Evolutionary conservation across 2,113 vertebrate genomes (phyloP), one percentile per base, ranked within the genome.

Genomic region (Anarrhichthys ocellatus): DNA sequence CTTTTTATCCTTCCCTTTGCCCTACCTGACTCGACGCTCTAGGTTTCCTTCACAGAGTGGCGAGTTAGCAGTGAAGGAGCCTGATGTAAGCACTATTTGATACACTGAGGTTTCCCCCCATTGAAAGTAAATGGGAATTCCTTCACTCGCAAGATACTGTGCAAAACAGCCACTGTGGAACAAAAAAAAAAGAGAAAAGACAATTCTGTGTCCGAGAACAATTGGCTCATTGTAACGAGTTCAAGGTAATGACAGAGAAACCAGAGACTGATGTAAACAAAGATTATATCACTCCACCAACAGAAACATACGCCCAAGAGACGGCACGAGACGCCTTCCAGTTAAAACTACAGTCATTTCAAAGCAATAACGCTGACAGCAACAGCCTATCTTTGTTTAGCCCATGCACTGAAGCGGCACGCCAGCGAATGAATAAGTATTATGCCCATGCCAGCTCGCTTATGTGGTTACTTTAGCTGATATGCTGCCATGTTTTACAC

Each of bases 61-160:
- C 83, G 91, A 92, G 90, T 90, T 91, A 89, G 92, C 91, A 92
- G 78, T 73, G 71, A 88, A 85, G 78, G 79, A 74, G 82, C 87
- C 90, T 91, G 90, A 86, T 86, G 92, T 92, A 93, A 93, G 93
- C 88, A 85, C 87, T 92, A 94, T 93, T 95, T 91, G 91, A 94
- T 94, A 92, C 90, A 80, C 50, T 91, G 92, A 92, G 92, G 90
- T 92, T 93, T 91, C 73, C 90, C 85, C 85, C 88, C 85, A 83
- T 79, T 85, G 77, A 82, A 87, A 88, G 86, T 76, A 86, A 88
- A 88, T 83, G 87, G 92, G 87, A 91, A 86, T 89, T 91, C 87
- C 88, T 92, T 82, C 6, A 56, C 84, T 73, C 75, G 91, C 80
- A 75, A 86, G 78, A 85, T 71, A 78, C 20, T 75, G 71, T 74